A percentile compares a stretch with the other conserved stretches of the same genome.
Conservation (phyloP, 2,888 invertebrate species). For the Epirrhoe alternata region DNA sequence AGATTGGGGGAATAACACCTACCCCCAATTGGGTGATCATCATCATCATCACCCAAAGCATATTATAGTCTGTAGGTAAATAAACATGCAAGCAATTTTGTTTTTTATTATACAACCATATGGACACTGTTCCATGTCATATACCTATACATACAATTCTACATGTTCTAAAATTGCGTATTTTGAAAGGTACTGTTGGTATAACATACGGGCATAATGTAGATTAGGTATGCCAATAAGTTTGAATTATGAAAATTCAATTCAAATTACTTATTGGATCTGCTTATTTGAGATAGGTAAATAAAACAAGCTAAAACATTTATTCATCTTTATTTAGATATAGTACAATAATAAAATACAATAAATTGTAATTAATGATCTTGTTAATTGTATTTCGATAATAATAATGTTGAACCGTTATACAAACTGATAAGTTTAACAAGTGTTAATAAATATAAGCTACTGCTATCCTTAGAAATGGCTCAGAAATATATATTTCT, state of each 20-base stretch:
- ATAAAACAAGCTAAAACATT: conserved; percentile 41
- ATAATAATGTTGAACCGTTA: conserved; percentile 34
- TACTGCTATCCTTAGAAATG: conserved; percentile 52
- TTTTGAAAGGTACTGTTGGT: no score
- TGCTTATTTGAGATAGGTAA: neutral
- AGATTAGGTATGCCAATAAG: no score
- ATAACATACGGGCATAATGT: no score
- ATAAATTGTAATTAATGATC: conserved; percentile 70
- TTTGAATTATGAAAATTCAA: neutral
- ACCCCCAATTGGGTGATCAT: no score
- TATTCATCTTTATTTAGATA: conserved; percentile 54
- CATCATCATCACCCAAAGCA: no score
- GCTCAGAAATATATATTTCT: conserved; percentile 55
- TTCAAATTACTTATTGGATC: neutral
- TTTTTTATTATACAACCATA: no score
- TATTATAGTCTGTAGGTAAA: no score
- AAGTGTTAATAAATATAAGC: conserved; percentile 45
- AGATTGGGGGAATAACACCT: no score
- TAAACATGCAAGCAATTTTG: no score
- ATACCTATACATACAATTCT: no score
- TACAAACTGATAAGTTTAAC: conserved; percentile 51
- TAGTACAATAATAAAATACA: conserved; percentile 78
- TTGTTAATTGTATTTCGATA: conserved; percentile 52
- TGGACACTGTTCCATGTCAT: no score
- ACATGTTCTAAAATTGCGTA: no score